Base-by-base conservation (phyloP, 2,797 vertebrate genomes). In the Enteromius paludinosus region DNA sequence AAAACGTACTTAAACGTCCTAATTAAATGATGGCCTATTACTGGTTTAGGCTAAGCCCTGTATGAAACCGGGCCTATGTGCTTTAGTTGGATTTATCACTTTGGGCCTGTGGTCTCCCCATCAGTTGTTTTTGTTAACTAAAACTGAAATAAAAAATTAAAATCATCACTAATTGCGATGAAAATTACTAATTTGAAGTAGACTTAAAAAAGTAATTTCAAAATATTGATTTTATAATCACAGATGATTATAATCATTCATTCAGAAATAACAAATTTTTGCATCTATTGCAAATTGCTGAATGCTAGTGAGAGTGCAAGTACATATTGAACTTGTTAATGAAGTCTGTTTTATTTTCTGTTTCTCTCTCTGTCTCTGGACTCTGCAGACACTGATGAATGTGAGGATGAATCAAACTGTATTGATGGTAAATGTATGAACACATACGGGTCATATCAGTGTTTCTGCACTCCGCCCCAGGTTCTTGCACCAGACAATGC, bases 401-500 rank as follows among this genome's bases (percentile, higher is more conserved):
- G 98, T 92, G 92, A 94, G 84, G 96, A 99, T 81, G 96, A 96
- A 89, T 94, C 88, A 15, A 95, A 94, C 83, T 99, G 98, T 89
- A 93, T 93, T 12, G 95, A 94, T 74, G 96, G 97, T 73, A 91
- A 96, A 90, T 99, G 98, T 91, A 56, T 96, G 85, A 99, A 99
- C 91, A 97, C 95, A 15, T 95, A 96, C 15, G 97, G 98, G 49
- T 98, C 98, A 38, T 99, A 95, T 87, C 95, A 94, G 91, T 98
- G 98, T 93, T 96, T 97, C 92, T 99, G 98, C 81, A 95, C 94
- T 23, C 96, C 94, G 18, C 97, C 97, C 5, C 93, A 96, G 95
- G 91, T 96, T 88, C 85, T 97, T 89, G 95, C 97, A 85, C 78
- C 92, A 52, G 90, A 88, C 77, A 93, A 88, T 75, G 96, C 95